Evolutionary conservation across 2,113 vertebrate genomes (phyloP), one percentile per base, ranked within the genome.

Genomic region (Forbesichthys agassizii): DNA sequence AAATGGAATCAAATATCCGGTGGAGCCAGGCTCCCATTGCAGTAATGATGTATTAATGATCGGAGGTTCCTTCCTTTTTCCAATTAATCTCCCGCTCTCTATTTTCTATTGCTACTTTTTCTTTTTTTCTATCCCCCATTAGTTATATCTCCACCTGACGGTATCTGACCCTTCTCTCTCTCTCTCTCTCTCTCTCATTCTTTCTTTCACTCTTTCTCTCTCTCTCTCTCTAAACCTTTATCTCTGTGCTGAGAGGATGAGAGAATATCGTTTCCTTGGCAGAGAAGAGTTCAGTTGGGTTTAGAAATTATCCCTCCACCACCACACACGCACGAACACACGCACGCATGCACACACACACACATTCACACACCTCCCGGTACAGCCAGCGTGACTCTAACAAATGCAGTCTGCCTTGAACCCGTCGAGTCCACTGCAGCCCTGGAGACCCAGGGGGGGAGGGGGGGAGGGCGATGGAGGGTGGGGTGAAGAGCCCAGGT

Each of bases 241-340:
- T 66, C 56, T 49, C 46, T 67, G 20, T 20, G 20, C 68, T 51
- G 11, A 47, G 47, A 64, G 58, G 46, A 71, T 79, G n/a, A 42
- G 14, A 69, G 74, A 9, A 20, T 61, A 49, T 55, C 33, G 48
- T 55, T 60, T 67, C 20, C 49, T 74, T 77, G 58, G 53, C 68
- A 59, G 69, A 63, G 16, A 73, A 20, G 20, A 20, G 20, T 20
- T 20, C 20, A 59, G 58, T 64, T 1, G 64, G 58, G 75, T 82
- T 59, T 66, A 48, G 61, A 59, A 57, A 80, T 84, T 61, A 82
- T 80, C 80, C 73, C 81, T 61, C 74, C 64, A 20, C 20, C 20
- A 20, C 20, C 20, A 20, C 1, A 20, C 20, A 20, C 20, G 20
- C 20, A 20, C 20, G 20, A 1, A 20, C 20, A 20, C 20, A 20